phyloP scores from a whole-genome alignment of 2,888 invertebrate species.

The Eupithecia dodoneata region DNA sequence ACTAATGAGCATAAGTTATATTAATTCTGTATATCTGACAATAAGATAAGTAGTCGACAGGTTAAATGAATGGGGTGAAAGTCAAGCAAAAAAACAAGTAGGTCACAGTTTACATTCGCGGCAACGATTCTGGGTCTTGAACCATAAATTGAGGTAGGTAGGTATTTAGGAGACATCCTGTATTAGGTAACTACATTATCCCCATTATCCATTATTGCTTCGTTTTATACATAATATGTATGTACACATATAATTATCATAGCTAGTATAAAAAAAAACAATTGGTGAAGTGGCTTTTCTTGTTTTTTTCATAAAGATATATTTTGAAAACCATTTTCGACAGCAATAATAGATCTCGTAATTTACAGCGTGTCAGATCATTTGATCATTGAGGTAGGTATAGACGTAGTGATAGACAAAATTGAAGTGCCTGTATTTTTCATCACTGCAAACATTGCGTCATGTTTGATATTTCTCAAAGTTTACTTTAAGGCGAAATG shows the following conservation, averaged over 20 bases:
- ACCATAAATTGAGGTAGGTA: background rate
- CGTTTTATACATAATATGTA: no score
- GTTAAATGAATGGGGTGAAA: slow-evolving; percentile 21
- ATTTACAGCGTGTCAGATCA: no score
- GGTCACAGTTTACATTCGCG: background rate
- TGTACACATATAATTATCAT: no score
- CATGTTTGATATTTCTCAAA: background rate
- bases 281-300: background rate
- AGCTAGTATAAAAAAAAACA: background rate
- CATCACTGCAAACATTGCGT: background rate
- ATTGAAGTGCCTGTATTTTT: background rate
- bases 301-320: no score
- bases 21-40: background rate
- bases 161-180: no score
- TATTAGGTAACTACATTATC: no score
- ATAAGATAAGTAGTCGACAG: slow-evolving; percentile 3
- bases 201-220: no score
- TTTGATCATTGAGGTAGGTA: no score
- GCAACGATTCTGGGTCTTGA: background rate
- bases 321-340: no score
- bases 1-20: background rate
- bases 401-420: background rate
- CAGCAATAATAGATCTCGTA: no score
- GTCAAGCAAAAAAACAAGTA: slow-evolving; percentile 10
- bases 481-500: no score